Percentiles rank a stretch among this genome's conserved stretches.
Evolutionary conservation across 2,888 invertebrate species (phyloP).

Genomic region (Dysmachus trigonus): DNA sequence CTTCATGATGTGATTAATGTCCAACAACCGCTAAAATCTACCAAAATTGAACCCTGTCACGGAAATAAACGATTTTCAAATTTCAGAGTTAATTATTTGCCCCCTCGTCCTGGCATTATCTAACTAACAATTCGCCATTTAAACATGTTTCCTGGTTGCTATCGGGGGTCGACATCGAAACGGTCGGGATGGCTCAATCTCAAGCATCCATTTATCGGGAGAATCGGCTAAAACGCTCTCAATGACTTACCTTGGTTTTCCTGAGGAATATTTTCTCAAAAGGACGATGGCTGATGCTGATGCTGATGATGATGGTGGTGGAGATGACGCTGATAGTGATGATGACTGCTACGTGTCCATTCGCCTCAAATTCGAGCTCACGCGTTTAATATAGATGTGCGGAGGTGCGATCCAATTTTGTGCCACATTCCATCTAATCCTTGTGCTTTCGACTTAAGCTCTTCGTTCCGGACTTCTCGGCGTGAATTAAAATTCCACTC

Average conservation of each 20-base stretch:
- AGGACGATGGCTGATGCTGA: not conserved
- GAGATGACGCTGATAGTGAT: not conserved
- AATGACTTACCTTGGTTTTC: conserved; percentile 28
- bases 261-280: conserved; percentile 23
- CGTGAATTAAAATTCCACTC: conserved; percentile 58
- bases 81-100: not conserved
- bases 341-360: conserved; percentile 23
- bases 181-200: not conserved
- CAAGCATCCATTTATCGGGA: not conserved
- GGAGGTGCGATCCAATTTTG: not conserved
- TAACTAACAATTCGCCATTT: not conserved
- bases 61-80: not conserved
- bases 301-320: not conserved
- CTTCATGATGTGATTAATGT: conserved; percentile 15
- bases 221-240: not conserved
- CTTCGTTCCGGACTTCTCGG: conserved; percentile 57
- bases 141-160: not conserved
- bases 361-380: not conserved
- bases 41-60: not conserved
- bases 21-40: not conserved
- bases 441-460: conserved; percentile 56
- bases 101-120: not conserved
- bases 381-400: not conserved
- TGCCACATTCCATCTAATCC: conserved; percentile 49
- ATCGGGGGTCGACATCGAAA: not conserved